Conservation (phyloP, 1,140 invertebrate genomes). For the Atta cephalotes region DNA sequence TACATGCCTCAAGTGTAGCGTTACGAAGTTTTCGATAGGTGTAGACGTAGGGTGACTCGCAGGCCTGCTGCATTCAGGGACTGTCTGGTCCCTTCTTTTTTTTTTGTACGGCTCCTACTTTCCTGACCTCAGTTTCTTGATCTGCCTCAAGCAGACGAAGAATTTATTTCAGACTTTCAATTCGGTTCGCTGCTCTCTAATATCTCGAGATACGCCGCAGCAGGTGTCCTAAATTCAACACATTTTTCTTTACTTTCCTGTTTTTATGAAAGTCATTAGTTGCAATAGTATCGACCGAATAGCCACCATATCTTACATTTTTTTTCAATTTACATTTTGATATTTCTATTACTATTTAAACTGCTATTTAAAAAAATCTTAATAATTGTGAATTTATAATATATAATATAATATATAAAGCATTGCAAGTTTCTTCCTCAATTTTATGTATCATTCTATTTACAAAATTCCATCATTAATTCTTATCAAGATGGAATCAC, state of each 20-base stretch:
- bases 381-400: not conserved
- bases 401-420: not conserved
- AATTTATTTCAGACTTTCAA: constrained; percentile 18
- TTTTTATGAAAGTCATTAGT: constrained; percentile 6
- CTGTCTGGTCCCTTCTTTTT: constrained; percentile 39
- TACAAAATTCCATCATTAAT: not conserved
- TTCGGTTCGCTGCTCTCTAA: constrained; percentile 3
- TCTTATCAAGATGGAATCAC: not conserved
- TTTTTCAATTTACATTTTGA: not conserved
- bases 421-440: not conserved
- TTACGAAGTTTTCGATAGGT: constrained; percentile 73
- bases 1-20: constrained; percentile 69
- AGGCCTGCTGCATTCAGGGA: constrained; percentile 23
- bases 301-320: not conserved
- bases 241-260: not conserved
- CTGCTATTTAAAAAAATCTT: not conserved
- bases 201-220: constrained; percentile 7
- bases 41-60: constrained; percentile 35
- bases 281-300: not conserved
- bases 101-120: constrained; percentile 16
- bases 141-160: constrained; percentile 43
- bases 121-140: constrained; percentile 62
- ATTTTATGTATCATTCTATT: not conserved
- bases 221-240: constrained; percentile 10
- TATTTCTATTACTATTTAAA: not conserved